A percentile compares a stretch with the other conserved stretches of the same genome.
Evolutionary conservation across 2,888 invertebrate genomes (phyloP).

Genomic region (Pteria penguin): DNA sequence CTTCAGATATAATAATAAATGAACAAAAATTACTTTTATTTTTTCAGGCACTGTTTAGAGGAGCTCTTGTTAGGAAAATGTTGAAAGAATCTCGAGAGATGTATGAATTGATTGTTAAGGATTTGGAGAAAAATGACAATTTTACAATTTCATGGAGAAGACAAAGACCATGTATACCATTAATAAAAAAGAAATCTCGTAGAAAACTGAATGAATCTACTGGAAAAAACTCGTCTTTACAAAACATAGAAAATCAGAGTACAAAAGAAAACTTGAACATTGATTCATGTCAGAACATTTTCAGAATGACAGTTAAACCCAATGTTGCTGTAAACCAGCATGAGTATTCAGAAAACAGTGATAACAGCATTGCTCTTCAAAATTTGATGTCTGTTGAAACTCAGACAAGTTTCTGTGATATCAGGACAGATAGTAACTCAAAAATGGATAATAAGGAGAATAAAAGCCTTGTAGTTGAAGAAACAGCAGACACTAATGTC

Average conservation of each 20-base stretch:
- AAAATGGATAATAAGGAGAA: background rate
- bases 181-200: constrained; percentile 15
- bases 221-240: background rate
- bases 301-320: no score
- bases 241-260: background rate
- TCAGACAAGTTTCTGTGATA: constrained; percentile 21
- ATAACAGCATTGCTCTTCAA: background rate
- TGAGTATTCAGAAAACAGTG: background rate
- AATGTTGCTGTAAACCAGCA: background rate
- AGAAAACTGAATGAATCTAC: background rate
- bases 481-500: background rate
- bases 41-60: constrained; percentile 58
- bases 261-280: background rate
- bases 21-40: constrained; percentile 7
- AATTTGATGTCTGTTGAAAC: constrained; percentile 22
- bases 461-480: background rate
- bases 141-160: constrained; percentile 40
- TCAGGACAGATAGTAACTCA: background rate
- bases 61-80: constrained; percentile 54
- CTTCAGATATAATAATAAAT: no score
- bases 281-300: no score
- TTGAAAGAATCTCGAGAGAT: constrained; percentile 46
- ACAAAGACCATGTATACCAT: constrained; percentile 38
- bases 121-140: constrained; percentile 46
- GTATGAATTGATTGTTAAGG: constrained; percentile 46